Conservation (phyloP, 2,113 vertebrate genomes). For the Rhinopithecus roxellana region DNA sequence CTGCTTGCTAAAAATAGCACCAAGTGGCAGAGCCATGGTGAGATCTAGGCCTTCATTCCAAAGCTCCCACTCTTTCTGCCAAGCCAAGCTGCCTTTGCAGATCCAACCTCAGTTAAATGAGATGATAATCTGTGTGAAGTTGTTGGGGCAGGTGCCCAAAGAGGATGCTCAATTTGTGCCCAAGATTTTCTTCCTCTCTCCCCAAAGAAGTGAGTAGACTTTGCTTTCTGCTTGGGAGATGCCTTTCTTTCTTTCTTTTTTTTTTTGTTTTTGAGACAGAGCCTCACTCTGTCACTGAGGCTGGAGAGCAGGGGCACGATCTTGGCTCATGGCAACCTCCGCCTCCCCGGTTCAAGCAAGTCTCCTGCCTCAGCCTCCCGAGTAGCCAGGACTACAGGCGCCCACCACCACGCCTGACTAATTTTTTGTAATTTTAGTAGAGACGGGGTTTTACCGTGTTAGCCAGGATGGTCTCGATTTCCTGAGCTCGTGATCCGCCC, state of each 20-base stretch:
- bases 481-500: no score
- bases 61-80: background rate
- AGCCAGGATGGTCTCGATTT: no score
- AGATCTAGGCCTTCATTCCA: background rate
- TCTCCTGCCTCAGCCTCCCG: no score
- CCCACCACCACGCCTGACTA: accelerated
- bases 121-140: background rate
- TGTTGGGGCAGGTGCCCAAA: background rate
- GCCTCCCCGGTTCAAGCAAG: no score
- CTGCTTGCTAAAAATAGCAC: background rate
- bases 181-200: background rate
- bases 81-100: background rate
- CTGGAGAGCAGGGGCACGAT: no score
- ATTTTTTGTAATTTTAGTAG: no score
- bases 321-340: no score
- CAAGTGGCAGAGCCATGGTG: background rate
- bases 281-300: no score
- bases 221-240: background rate
- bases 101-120: background rate
- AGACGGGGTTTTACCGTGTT: no score
- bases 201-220: background rate
- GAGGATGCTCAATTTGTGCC: background rate
- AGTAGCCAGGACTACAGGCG: no score
- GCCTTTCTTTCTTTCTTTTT: background rate
- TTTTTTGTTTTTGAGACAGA: no score